These are phyloP conservation scores for Potamarius usumacintae DNA, from an alignment of 2,113 vertebrate genomes.

Conservation along the genomic window DNA sequence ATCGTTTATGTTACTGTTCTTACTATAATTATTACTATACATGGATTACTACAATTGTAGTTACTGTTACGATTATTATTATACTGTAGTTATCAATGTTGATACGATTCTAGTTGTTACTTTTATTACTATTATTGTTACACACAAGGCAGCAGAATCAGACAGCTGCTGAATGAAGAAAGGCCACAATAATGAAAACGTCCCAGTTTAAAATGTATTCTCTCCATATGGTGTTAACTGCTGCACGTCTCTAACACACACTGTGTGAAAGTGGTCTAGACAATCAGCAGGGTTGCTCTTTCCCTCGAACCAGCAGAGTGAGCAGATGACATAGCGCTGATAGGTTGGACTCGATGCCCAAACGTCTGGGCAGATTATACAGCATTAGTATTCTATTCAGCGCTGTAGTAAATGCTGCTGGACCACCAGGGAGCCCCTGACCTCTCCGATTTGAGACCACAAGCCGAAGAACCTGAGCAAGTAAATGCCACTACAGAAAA, in stretches of 20 bases:
- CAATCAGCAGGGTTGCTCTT: constrained; percentile 18
- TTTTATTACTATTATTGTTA: background rate
- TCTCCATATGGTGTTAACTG: background rate
- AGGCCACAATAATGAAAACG: background rate
- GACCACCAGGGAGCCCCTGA: constrained; percentile 65
- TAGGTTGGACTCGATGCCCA: constrained; percentile 41
- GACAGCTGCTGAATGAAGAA: background rate
- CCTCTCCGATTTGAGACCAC: constrained; percentile 62
- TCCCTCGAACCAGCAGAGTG: constrained; percentile 43
- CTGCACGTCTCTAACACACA: background rate
- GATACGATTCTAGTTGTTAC: background rate
- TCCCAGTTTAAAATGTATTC: background rate
- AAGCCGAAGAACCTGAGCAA: constrained; percentile 52
- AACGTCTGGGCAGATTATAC: constrained; percentile 63
- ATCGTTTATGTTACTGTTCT: background rate
- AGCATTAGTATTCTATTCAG: constrained; percentile 70
- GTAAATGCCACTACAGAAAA: constrained; percentile 68
- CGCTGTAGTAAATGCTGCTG: constrained; percentile 66
- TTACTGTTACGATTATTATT: no score
- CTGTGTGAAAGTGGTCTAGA: constrained; percentile 14
- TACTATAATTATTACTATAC: background rate
- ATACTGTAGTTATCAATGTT: background rate
- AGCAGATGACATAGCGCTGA: constrained; percentile 27
- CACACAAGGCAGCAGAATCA: background rate
- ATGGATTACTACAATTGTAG: background rate